Conservation (phyloP, 2,113 vertebrate genomes). For the Cebus imitator region DNA sequence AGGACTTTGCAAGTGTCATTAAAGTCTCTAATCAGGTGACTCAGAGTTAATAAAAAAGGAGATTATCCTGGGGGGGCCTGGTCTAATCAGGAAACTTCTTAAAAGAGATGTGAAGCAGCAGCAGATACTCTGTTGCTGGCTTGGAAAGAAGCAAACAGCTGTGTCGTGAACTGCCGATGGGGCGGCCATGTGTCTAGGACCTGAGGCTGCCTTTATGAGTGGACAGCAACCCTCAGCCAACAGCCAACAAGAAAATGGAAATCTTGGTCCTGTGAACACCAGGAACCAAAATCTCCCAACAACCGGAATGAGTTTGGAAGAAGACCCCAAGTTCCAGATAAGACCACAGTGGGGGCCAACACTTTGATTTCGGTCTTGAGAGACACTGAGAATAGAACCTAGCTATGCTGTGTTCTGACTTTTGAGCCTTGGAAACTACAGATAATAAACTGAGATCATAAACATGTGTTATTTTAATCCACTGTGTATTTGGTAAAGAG, state of each 20-base stretch:
- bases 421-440: neutral
- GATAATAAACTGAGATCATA: neutral
- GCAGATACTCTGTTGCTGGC: neutral
- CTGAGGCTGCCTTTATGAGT: neutral
- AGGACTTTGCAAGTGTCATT: neutral
- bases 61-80: neutral
- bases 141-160: neutral
- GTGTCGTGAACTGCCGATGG: neutral
- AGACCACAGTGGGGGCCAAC: neutral
- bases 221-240: neutral
- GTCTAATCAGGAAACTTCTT: neutral
- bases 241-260: neutral
- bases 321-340: neutral
- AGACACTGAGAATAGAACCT: neutral
- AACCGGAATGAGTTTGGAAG: neutral
- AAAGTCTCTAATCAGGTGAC: neutral
- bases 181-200: neutral
- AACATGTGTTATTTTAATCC: neutral
- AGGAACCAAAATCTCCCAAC: neutral
- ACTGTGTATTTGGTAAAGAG: neutral
- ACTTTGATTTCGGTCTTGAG: neutral
- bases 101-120: neutral
- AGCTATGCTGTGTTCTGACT: neutral
- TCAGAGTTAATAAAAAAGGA: neutral
- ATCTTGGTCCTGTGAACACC: neutral